Conservation (phyloP, 2,888 invertebrate genomes). For the Eurois occulta region DNA sequence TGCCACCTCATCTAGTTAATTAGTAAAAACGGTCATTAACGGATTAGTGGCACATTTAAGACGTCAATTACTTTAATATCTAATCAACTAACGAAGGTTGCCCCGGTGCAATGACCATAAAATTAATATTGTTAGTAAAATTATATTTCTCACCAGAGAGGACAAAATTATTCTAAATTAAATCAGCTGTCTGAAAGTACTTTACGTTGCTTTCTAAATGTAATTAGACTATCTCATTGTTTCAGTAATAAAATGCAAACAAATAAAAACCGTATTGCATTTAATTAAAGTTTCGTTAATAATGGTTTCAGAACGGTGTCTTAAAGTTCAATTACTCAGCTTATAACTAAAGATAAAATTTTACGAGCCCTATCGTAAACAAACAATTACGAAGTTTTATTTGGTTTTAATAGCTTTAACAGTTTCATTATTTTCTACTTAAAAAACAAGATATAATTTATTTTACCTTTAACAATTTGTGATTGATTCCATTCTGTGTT, state of each 20-base stretch:
- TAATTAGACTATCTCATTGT: slow-evolving; percentile 6
- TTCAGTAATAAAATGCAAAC: slow-evolving; percentile 23
- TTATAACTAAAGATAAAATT: slow-evolving; percentile 36
- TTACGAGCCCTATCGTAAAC: slow-evolving; percentile 48
- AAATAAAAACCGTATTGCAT: slow-evolving; percentile 28
- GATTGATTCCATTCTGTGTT: not conserved
- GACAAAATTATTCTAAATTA: not conserved
- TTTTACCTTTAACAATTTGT: not conserved
- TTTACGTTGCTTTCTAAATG: not conserved
- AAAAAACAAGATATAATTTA: not conserved
- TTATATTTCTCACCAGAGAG: not conserved
- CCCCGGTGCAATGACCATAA: slow-evolving; percentile 1
- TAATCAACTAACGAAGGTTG: not conserved
- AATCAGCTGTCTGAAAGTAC: not conserved
- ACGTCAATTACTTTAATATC: not conserved
- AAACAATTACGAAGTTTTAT: slow-evolving; percentile 46
- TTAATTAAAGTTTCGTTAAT: slow-evolving; percentile 47
- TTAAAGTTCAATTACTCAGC: slow-evolving; percentile 51
- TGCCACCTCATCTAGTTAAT: not conserved
- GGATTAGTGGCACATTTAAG: slow-evolving; percentile 7
- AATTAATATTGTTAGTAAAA: not conserved
- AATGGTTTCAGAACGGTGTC: slow-evolving; percentile 29
- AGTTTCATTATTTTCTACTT: slow-evolving; percentile 20
- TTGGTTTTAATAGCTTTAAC: slow-evolving; percentile 25
- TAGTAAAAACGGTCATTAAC: not conserved